phyloP scores from a whole-genome alignment of 2,888 invertebrate species.

The Mechanitis messenoides region DNA sequence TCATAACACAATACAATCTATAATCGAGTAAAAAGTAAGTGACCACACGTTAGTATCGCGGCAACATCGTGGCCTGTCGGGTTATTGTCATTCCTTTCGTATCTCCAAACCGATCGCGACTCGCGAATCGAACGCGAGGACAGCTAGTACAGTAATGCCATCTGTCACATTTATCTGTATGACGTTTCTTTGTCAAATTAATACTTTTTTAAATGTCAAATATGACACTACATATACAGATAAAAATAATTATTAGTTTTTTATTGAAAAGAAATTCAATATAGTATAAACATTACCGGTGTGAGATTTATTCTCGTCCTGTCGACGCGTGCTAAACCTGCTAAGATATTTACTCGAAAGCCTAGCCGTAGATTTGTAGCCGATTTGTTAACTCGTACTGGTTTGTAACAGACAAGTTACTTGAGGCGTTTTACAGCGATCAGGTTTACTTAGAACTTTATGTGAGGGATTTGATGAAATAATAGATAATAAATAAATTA shows the following conservation, averaged over 20 bases:
- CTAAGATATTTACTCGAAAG: conserved; percentile 53
- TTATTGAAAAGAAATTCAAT: too few species aligned
- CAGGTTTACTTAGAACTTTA: conserved; percentile 2
- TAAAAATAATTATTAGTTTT: too few species aligned
- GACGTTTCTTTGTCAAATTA: conserved; percentile 4
- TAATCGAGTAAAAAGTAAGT: conserved; percentile 65
- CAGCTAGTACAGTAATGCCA: conserved; percentile 49
- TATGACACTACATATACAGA: not conserved
- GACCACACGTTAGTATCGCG: conserved; percentile 63
- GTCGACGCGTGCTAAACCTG: conserved; percentile 31
- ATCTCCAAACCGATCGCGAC: conserved; percentile 55
- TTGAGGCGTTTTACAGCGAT: conserved; percentile 11
- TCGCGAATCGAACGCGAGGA: conserved; percentile 42
- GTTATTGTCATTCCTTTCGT: conserved; percentile 58
- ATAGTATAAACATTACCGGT: too few species aligned
- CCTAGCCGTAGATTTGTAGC: conserved; percentile 43
- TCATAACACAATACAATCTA: conserved; percentile 73
- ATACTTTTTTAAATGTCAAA: not conserved
- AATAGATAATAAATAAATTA: not conserved
- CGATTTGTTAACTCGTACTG: conserved; percentile 46
- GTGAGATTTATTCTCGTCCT: conserved; percentile 37
- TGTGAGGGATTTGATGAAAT: not conserved
- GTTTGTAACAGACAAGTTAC: conserved; percentile 13
- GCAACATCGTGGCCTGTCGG: conserved; percentile 53
- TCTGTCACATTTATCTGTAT: conserved; percentile 48